phyloP scores from a whole-genome alignment of 2,797 vertebrate species.

The Sebastiscus tertius region DNA sequence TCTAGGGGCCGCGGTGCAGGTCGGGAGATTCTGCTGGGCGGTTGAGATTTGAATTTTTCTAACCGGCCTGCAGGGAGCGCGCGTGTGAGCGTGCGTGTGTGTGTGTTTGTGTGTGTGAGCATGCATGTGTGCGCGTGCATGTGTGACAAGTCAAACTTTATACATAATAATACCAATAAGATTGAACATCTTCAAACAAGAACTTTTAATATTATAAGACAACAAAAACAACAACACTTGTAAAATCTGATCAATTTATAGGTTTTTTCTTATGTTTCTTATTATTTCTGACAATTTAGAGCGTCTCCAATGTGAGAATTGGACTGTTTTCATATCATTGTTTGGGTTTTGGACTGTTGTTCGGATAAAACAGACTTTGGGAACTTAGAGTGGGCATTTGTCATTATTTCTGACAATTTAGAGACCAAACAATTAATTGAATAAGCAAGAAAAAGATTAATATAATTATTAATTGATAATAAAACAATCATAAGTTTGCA shows the following conservation, averaged over 20 bases:
- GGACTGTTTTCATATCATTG: not conserved
- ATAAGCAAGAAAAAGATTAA: not conserved
- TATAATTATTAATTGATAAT: not conserved
- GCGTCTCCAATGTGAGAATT: not conserved
- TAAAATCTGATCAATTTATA: not conserved
- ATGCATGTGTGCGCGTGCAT: not conserved
- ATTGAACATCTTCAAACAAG: not conserved
- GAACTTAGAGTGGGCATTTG: not conserved
- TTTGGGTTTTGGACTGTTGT: not conserved
- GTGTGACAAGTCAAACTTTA: not conserved
- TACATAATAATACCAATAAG: not conserved
- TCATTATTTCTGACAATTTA: not conserved
- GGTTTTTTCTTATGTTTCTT: not conserved
- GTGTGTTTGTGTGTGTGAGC: not conserved
- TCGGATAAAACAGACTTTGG: not conserved
- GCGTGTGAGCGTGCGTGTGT: not conserved
- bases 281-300: not conserved
- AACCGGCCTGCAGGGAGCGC: slow-evolving; percentile 34
- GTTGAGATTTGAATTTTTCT: slow-evolving; percentile 83
- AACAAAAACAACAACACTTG: not conserved
- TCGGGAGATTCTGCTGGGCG: slow-evolving; percentile 70
- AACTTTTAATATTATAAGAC: not conserved
- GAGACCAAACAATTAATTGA: not conserved
- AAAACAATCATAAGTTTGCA: not conserved
- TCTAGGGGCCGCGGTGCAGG: slow-evolving; percentile 77